A percentile compares a stretch with the other conserved stretches of the same genome.
Conservation (phyloP, 1,140 invertebrate species). For the Philopotamus ludificatus region DNA sequence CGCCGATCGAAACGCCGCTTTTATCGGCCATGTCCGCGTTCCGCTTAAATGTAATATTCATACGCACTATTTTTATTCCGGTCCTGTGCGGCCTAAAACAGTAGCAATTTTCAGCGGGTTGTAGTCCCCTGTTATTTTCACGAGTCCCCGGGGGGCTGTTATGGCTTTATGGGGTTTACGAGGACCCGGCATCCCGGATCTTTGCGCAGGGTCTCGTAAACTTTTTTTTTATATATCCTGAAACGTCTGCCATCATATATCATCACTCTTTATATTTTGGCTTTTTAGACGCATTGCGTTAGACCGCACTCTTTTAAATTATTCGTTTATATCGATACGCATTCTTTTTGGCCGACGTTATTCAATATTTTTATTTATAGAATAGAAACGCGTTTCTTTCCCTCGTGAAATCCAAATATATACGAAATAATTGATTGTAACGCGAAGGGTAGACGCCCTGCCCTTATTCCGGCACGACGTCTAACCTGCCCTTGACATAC, state of each 20-base stretch:
- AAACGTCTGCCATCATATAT: slow-evolving; percentile 2
- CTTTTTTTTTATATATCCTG: slow-evolving; percentile 7
- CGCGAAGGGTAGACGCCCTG: no score
- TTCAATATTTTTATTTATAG: no score
- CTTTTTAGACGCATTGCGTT: no score
- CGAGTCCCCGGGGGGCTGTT: background rate
- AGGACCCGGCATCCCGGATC: background rate
- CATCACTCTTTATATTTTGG: background rate
- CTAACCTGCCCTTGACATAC: no score
- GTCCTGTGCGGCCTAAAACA: background rate
- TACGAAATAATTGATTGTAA: no score
- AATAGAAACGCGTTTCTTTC: no score
- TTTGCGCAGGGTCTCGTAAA: slow-evolving; percentile 7
- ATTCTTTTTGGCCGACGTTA: no score
- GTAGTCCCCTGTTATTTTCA: background rate
- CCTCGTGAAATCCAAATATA: no score
- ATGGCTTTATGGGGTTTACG: slow-evolving; percentile 3
- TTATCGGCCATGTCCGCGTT: background rate
- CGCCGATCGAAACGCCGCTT: background rate
- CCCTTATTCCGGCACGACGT: no score
- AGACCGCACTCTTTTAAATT: no score
- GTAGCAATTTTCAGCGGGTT: slow-evolving; percentile 2
- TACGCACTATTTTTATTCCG: background rate
- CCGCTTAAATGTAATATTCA: background rate
- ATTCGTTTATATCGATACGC: no score